Evolutionary conservation across 2,888 invertebrate species (phyloP).

Genomic region (Crossocerus cetratus): DNA sequence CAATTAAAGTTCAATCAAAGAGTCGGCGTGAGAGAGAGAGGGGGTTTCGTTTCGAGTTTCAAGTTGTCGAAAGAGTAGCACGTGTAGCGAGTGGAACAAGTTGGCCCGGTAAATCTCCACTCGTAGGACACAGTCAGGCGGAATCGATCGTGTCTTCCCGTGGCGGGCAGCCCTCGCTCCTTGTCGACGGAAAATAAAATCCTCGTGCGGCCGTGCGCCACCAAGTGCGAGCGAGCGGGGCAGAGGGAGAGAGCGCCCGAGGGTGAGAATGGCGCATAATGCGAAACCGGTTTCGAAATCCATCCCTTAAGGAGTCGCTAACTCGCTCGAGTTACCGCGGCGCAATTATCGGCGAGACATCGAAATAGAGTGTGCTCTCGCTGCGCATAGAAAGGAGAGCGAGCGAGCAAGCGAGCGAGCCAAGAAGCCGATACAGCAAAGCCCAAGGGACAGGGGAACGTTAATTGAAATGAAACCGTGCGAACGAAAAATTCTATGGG

Average conservation of each 20-base stretch:
- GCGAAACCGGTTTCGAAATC: conserved; percentile 70
- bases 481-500: conserved; percentile 73
- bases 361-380: conserved; percentile 52
- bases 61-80: background rate
- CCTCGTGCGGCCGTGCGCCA: conserved; percentile 29
- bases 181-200: conserved; percentile 38
- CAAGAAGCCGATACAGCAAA: conserved; percentile 26
- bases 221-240: background rate
- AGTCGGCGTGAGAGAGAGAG: too few relatives aligned
- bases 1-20: too few relatives aligned
- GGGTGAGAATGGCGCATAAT: conserved; percentile 63
- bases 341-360: conserved; percentile 72
- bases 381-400: conserved; percentile 32
- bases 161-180: conserved; percentile 20
- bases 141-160: conserved; percentile 38
- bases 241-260: conserved; percentile 31
- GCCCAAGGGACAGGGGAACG: conserved; percentile 67
- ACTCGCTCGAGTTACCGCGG: conserved; percentile 61
- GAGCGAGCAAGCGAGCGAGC: background rate
- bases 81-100: too few relatives aligned
- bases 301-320: conserved; percentile 68
- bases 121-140: conserved; percentile 42
- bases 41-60: background rate
- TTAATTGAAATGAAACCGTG: conserved; percentile 76
- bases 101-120: conserved; percentile 6